Base-by-base conservation (phyloP, 2,888 invertebrate species). In the Tetropium fuscum region DNA sequence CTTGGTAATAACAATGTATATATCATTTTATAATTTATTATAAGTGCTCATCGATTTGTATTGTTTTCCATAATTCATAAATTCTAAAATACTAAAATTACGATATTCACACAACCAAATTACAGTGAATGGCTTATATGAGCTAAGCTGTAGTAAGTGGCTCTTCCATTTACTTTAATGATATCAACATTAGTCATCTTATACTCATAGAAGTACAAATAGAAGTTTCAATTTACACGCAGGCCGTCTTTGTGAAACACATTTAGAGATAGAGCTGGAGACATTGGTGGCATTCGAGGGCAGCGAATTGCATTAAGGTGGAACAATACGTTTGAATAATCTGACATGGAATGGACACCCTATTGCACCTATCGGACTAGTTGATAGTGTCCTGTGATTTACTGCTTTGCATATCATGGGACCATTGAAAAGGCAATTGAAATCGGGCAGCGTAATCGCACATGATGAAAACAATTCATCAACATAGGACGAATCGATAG, bases 391-490 rank as follows among this genome's bases (percentile, higher is more conserved):
- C 74, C 71, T 64, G 78, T 81, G 81, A 81, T 81, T 81, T 81
- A 81, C 74, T 74, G 79, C 72, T 74, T 72, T 76, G 74, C 76
- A 77, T 78, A 80, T 79, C 78, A 72, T 74, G 78, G 76, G 77
- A 75, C 78, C 76, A 81, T 81, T 81, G 81, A 81, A 81, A 81
- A 80, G 79, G 78, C 81, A 82, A 82, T 82, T 82, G 81, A 82
- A 82, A 82, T 81, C 78, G 78, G 76, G 74, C 78, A 71, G 74
- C 74, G 79, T 82, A 82, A 81, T 81, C 80, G 81, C 79, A 80
- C 81, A 81, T 81, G 81, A 82, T 81, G 81, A 82, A 81, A 81
- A 81, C 82, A 78, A 82, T 82, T 80, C 80, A 81, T 82, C 81
- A 82, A 79, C 75, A 77, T 74, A 72, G 68, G 70, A 57, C 53